A percentile compares a stretch with the other conserved stretches of the same genome.
Evolutionary conservation across 2,797 vertebrate species (phyloP).

Genomic region (Falco cherrug): DNA sequence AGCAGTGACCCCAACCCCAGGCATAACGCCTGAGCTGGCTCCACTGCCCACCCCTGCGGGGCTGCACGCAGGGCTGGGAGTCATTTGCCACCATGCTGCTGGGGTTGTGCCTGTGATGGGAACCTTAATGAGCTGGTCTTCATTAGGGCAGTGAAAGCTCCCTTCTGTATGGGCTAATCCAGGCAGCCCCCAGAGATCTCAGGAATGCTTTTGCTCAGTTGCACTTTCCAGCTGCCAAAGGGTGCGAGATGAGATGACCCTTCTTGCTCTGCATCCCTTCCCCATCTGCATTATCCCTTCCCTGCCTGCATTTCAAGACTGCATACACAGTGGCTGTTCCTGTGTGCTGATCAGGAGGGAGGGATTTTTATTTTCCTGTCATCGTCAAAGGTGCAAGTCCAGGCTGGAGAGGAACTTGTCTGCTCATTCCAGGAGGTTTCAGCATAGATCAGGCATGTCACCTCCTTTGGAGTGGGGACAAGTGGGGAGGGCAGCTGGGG

Average conservation of each 20-base stretch:
- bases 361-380: not conserved
- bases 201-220: conserved; percentile 40
- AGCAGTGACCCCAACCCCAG: not conserved
- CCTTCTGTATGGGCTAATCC: not conserved
- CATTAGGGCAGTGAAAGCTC: not conserved
- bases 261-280: not conserved
- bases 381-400: not conserved
- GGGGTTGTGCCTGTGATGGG: not conserved
- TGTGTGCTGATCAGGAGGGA: not conserved
- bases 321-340: not conserved
- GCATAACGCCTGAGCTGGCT: not conserved
- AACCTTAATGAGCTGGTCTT: not conserved
- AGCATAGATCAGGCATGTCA: not conserved
- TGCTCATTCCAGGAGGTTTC: not conserved
- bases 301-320: not conserved
- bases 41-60: not conserved
- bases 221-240: conserved; percentile 32
- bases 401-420: not conserved
- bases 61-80: not conserved
- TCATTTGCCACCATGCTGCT: rapidly evolving
- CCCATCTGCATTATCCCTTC: not conserved
- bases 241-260: not conserved
- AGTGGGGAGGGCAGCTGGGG: not conserved
- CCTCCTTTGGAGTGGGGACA: not conserved
- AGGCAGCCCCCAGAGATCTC: not conserved